Percentiles rank a stretch among this genome's conserved stretches.
Evolutionary conservation across 2,888 invertebrate genomes (phyloP).

Genomic region (Agonopterix alstromeriana): DNA sequence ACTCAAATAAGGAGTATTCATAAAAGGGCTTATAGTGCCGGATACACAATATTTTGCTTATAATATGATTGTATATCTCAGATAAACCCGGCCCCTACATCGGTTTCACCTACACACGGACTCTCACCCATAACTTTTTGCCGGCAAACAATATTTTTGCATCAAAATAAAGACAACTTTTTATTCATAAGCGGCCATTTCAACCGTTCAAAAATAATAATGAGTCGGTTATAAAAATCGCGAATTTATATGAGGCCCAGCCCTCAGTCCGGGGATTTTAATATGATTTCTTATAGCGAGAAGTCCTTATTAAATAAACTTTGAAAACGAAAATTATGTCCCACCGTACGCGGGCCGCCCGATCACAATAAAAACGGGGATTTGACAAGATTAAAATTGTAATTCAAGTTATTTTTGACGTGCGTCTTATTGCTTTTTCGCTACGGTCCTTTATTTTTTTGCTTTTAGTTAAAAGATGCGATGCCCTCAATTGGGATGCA

Average conservation of each 20-base stretch:
- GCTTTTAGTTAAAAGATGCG: constrained; percentile 30
- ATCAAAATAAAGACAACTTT: constrained; percentile 63
- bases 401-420: constrained; percentile 71
- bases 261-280: constrained; percentile 38
- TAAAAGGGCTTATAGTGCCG: neutral
- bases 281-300: constrained; percentile 67
- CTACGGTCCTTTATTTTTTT: constrained; percentile 44
- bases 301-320: constrained; percentile 69
- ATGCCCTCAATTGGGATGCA: constrained; percentile 25
- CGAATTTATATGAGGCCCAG: constrained; percentile 59
- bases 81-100: constrained; percentile 19
- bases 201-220: constrained; percentile 64
- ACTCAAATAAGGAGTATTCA: no score
- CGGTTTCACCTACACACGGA: constrained; percentile 19
- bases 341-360: constrained; percentile 39
- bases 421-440: constrained; percentile 70
- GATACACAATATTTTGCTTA: constrained; percentile 25
- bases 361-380: constrained; percentile 70
- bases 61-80: constrained; percentile 29
- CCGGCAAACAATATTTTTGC: constrained; percentile 60
- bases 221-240: constrained; percentile 68
- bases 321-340: constrained; percentile 68
- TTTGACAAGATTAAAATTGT: constrained; percentile 76
- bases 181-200: constrained; percentile 65
- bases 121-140: constrained; percentile 42